Evolutionary conservation across 2,113 vertebrate species (phyloP).

Genomic region (Barnardius zonarius): DNA sequence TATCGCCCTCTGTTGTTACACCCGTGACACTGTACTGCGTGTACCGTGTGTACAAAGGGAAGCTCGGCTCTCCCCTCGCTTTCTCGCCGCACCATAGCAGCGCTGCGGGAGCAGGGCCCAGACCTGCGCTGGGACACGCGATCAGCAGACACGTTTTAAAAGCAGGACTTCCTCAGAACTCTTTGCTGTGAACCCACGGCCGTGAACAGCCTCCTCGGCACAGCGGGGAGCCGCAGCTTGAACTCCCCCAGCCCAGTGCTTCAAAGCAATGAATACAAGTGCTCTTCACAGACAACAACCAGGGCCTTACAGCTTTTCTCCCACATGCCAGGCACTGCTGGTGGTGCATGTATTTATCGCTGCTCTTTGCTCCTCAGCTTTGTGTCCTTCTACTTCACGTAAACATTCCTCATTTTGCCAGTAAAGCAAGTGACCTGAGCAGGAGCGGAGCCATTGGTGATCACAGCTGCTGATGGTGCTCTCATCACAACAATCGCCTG

Average conservation of each 20-base stretch:
- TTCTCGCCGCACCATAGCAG: neutral
- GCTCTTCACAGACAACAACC: neutral
- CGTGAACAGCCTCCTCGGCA: neutral
- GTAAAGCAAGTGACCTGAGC: neutral
- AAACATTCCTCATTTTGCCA: neutral
- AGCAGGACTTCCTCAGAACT: neutral
- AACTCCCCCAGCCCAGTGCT: neutral
- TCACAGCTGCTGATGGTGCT: neutral
- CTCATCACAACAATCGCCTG: accelerated
- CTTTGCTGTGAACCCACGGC: neutral
- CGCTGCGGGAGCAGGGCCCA: neutral
- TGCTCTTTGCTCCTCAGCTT: neutral
- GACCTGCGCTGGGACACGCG: neutral
- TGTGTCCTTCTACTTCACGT: neutral
- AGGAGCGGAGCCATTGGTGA: neutral
- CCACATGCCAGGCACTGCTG: neutral
- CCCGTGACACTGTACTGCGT: accelerated
- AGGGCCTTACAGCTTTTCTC: neutral
- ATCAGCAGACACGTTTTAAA: neutral
- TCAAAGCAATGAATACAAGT: neutral
- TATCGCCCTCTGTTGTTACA: neutral
- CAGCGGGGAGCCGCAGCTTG: neutral
- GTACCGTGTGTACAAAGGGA: no score
- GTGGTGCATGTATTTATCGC: accelerated
- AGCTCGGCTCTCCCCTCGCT: no score